Conservation (phyloP, 1,140 invertebrate genomes). For the Micrasema longulum region DNA sequence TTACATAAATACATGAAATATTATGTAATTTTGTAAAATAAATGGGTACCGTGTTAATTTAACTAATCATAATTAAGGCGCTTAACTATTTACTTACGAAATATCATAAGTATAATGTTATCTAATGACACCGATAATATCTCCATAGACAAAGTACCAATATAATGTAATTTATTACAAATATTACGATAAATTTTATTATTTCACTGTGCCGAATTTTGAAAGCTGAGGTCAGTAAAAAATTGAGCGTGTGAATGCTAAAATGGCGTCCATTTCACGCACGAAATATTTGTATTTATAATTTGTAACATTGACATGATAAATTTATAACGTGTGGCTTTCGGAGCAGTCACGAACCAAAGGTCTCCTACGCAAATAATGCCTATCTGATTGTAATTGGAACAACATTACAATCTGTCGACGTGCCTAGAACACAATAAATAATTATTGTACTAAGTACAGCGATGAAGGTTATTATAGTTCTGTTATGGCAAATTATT, state of each 20-base stretch:
- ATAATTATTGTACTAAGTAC: not conserved
- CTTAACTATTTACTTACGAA: not conserved
- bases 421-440: not conserved
- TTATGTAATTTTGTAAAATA: too few species aligned
- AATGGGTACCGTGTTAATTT: too few species aligned
- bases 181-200: not conserved
- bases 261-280: conserved; percentile 15
- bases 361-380: not conserved
- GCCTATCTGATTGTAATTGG: not conserved
- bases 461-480: not conserved
- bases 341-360: conserved; percentile 21
- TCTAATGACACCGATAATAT: not conserved
- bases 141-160: not conserved
- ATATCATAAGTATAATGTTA: not conserved
- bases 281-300: conserved; percentile 9
- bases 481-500: not conserved
- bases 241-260: conserved; percentile 1
- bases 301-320: conserved; percentile 22
- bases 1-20: too few species aligned
- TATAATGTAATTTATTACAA: not conserved
- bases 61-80: not conserved
- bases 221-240: conserved; percentile 4
- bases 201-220: not conserved
- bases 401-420: not conserved
- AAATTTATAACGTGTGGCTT: conserved; percentile 9